Evolutionary conservation across 2,113 vertebrate genomes (phyloP).

Genomic region (Lepidothrix coronata): DNA sequence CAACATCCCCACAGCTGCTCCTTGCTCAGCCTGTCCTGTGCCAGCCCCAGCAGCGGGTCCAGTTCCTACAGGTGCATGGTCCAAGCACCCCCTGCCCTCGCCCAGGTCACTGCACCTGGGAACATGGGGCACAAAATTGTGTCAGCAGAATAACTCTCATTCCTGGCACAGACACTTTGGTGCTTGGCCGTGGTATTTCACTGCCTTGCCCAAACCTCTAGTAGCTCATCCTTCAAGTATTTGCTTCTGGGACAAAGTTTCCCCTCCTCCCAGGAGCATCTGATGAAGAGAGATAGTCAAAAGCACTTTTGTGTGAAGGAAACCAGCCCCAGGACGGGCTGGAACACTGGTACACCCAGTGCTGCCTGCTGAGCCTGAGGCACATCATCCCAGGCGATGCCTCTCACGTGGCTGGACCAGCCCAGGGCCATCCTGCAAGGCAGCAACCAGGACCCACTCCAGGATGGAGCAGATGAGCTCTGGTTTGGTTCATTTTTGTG

Average conservation of each 20-base stretch:
- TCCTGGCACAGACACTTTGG: neutral
- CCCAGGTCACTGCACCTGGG: neutral
- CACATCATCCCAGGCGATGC: neutral
- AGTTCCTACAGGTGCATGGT: rapidly evolving
- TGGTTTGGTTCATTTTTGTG: neutral
- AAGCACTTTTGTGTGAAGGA: neutral
- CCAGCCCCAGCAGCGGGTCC: neutral
- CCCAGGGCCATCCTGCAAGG: rapidly evolving
- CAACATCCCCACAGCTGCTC: rapidly evolving
- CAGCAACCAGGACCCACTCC: neutral
- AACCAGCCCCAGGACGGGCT: neutral
- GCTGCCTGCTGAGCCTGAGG: neutral
- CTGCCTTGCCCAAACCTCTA: neutral
- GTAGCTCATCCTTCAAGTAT: neutral
- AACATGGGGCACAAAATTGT: neutral
- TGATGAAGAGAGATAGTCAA: neutral
- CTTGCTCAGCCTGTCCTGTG: neutral
- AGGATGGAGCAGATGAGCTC: neutral
- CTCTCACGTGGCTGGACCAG: neutral
- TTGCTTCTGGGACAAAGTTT: neutral
- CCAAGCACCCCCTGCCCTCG: neutral
- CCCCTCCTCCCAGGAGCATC: neutral
- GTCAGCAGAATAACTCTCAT: rapidly evolving
- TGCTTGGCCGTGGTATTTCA: neutral
- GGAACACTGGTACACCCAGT: neutral